Percentiles rank a stretch among this genome's conserved stretches.
Conservation (phyloP, 2,797 vertebrate species). For the Apogon hyalosoma region DNA sequence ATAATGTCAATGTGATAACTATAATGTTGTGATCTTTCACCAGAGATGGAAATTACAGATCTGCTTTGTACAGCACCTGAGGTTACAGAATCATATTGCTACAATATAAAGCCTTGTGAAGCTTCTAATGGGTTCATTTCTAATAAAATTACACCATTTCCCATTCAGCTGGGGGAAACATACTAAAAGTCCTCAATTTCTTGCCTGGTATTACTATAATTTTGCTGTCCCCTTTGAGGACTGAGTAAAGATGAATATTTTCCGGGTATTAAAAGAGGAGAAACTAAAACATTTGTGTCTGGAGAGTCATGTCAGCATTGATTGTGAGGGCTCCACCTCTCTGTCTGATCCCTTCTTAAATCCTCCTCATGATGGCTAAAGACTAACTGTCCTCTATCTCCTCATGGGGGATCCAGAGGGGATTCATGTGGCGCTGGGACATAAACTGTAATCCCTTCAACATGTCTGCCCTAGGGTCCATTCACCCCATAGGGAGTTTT, state of each 20-base stretch:
- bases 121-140: constrained; percentile 35
- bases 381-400: constrained; percentile 21
- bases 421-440: constrained; percentile 22
- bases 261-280: constrained; percentile 22
- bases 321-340: background rate
- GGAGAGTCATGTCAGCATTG: background rate
- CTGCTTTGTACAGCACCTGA: background rate
- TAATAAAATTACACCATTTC: constrained; percentile 35
- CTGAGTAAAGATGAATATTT: constrained; percentile 38
- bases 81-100: constrained; percentile 13
- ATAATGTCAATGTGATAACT: background rate
- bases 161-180: constrained; percentile 25
- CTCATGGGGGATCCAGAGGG: constrained; percentile 11
- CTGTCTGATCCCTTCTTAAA: constrained; percentile 6
- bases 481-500: constrained; percentile 20
- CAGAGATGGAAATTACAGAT: constrained; percentile 1
- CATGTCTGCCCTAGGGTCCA: constrained; percentile 26
- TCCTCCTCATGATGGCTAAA: constrained; percentile 5
- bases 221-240: constrained; percentile 18
- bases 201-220: constrained; percentile 30
- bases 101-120: constrained; percentile 6
- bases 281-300: constrained; percentile 11
- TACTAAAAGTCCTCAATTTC: constrained; percentile 35
- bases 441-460: constrained; percentile 45
- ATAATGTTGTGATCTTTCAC: background rate